Evolutionary conservation across 2,888 invertebrate species (phyloP).

Genomic region (Mystacides longicornis): DNA sequence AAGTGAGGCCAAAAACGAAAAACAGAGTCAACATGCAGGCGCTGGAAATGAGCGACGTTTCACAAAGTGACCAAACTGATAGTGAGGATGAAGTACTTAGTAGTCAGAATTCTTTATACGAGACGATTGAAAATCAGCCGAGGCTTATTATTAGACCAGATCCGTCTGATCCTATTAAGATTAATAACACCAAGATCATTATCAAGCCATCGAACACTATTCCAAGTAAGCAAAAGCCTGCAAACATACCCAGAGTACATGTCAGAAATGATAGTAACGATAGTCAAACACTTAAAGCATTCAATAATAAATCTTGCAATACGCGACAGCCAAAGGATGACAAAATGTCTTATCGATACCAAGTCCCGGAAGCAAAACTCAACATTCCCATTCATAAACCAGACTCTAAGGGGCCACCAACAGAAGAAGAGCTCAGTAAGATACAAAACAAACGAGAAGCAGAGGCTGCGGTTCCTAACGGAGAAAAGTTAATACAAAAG

Average conservation of each 20-base stretch:
- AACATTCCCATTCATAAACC: constrained; percentile 22
- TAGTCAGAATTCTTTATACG: constrained; percentile 13
- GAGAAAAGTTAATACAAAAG: background rate
- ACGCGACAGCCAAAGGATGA: constrained; percentile 1
- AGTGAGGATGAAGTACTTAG: constrained; percentile 19
- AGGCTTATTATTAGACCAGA: constrained; percentile 50
- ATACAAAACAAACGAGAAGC: constrained; percentile 18
- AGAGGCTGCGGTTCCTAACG: background rate
- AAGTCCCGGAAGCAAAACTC: constrained; percentile 20
- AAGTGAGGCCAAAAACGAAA: constrained; percentile 17
- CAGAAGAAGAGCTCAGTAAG: constrained; percentile 42
- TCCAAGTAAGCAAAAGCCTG: constrained; percentile 29
- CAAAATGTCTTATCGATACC: constrained; percentile 7
- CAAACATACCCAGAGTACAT: constrained; percentile 45
- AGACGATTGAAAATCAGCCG: constrained; percentile 37
- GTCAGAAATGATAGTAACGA: constrained; percentile 31
- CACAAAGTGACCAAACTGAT: constrained; percentile 20
- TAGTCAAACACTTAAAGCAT: constrained; percentile 6
- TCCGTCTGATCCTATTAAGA: constrained; percentile 34
- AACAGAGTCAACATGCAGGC: constrained; percentile 23
- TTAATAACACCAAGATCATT: constrained; percentile 51
- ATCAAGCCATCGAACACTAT: constrained; percentile 48
- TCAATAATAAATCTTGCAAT: constrained; percentile 1
- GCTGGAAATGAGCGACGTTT: constrained; percentile 20
- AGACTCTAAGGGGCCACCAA: constrained; percentile 34